phyloP scores from a whole-genome alignment of 2,113 vertebrate genomes.

The Oreochromis tanganicae region DNA sequence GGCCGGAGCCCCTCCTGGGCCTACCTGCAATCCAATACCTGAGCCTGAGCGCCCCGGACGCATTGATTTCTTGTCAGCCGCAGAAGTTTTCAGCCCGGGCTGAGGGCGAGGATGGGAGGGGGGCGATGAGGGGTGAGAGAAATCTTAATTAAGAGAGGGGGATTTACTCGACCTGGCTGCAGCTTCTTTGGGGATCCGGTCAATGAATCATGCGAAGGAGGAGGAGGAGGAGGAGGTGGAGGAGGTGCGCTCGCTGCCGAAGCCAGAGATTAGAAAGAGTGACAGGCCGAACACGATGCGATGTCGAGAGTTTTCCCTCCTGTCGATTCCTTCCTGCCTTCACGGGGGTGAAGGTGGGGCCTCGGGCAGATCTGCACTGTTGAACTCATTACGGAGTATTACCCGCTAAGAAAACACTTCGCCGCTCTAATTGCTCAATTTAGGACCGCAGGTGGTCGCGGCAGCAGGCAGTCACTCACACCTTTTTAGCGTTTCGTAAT shows the following conservation, averaged over 20 bases:
- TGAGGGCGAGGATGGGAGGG: slow-evolving; percentile 20
- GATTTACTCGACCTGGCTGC: slow-evolving; percentile 62
- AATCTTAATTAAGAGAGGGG: slow-evolving; percentile 77
- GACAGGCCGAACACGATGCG: slow-evolving; percentile 23
- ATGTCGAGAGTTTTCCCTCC: background rate
- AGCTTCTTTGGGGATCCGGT: slow-evolving; percentile 56
- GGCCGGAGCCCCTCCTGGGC: slow-evolving; percentile 60
- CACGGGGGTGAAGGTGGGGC: slow-evolving; percentile 44
- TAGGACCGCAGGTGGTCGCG: slow-evolving; percentile 62
- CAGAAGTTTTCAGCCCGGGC: slow-evolving; percentile 66
- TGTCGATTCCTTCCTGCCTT: background rate
- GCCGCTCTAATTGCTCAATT: slow-evolving; percentile 63
- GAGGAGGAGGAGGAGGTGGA: background rate
- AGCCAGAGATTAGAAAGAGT: slow-evolving; percentile 59
- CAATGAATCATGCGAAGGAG: slow-evolving; percentile 47
- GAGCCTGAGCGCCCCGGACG: slow-evolving; percentile 48
- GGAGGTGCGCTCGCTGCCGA: background rate
- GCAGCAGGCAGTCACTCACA: slow-evolving; percentile 33
- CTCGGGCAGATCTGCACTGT: slow-evolving; percentile 46
- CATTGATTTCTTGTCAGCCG: slow-evolving; percentile 78
- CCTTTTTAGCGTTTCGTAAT: slow-evolving; percentile 15
- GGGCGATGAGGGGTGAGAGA: slow-evolving; percentile 57
- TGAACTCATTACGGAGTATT: slow-evolving; percentile 68
- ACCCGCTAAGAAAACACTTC: slow-evolving; percentile 62
- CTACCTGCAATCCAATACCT: slow-evolving; percentile 79